Evolutionary conservation across 2,113 vertebrate species (phyloP), one percentile per base, ranked within the genome.

Genomic region (Copsychus sechellarum): DNA sequence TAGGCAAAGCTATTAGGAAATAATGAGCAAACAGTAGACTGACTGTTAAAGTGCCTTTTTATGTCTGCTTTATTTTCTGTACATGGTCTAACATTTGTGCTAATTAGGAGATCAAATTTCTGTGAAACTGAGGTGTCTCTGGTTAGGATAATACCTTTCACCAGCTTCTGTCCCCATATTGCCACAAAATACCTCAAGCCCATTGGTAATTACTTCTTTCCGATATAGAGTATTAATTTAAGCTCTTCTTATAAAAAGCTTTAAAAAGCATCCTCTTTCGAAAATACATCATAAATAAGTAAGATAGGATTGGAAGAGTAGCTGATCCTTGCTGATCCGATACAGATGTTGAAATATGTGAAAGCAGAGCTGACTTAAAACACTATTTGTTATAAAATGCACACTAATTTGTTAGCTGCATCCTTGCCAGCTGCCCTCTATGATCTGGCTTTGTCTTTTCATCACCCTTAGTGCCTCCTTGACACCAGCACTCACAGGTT

Each of bases 201-300:
- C 38, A 28, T 31, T 85, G 53, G 53, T 76, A 96, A 92, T 95
- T 86, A 89, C 25, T 67, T 92, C 47, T 90, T 80, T 81, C 58
- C 0, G 2, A 81, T 92, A 58, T 1, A 80, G 48, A n/a, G 81
- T 81, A 95, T 93, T 86, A 94, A 84, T 93, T 86, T 95, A 95
- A 93, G 73, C 81, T 95, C 73, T 74, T 96, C 60, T 93, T 95
- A 92, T 76, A 90, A 82, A 96, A 96, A 88, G 88, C 89, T 90
- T 91, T 92, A 82, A 77, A 92, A 85, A 94, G 40, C 48, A 91
- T 90, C 91, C 85, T 94, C 61, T 84, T 92, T 81, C 17, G 62
- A 89, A 96, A 96, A 95, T 74, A 58, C 58, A 94, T 86, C n/a
- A 61, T 88, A 70, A 92, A 90, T 92, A 91, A 89, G 23, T 93